phyloP scores from a whole-genome alignment of 2,888 invertebrate species.

The Penaeus monodon region DNA sequence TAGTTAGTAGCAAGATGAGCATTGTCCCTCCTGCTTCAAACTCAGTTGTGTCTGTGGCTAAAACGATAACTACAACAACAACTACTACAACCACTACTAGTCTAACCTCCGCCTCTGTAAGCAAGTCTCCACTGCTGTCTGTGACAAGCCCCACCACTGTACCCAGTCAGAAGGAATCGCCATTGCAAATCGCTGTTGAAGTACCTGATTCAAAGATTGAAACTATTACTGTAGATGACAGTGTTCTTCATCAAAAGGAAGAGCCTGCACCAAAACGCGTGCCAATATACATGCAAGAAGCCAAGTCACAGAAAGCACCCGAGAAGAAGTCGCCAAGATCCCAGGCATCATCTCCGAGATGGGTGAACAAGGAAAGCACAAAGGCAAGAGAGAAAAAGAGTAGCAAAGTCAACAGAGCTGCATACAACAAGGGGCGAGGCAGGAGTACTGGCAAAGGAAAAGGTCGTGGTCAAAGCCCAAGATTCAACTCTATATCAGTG shows the following conservation, averaged over 20 bases:
- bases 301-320: conserved; percentile 28
- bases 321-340: conserved; percentile 62
- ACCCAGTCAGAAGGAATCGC: conserved; percentile 31
- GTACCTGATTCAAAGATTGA: conserved; percentile 46
- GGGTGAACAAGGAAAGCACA: conserved; percentile 50
- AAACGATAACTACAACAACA: conserved; percentile 12
- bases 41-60: conserved; percentile 28
- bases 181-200: conserved; percentile 17
- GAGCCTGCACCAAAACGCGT: conserved; percentile 55
- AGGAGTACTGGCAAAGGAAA: conserved; percentile 45
- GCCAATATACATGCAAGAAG: conserved; percentile 62
- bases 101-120: conserved; percentile 5
- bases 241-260: conserved; percentile 42
- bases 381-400: conserved; percentile 49
- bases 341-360: conserved; percentile 57
- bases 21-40: conserved; percentile 25
- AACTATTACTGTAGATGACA: conserved; percentile 54
- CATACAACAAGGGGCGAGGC: conserved; percentile 54
- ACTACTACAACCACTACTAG: conserved; percentile 16
- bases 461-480: conserved; percentile 47
- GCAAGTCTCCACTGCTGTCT: conserved; percentile 28
- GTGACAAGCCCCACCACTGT: conserved; percentile 32
- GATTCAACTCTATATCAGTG: conserved; percentile 61
- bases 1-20: conserved; percentile 17
- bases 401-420: conserved; percentile 27